phyloP scores from a whole-genome alignment of 2,888 invertebrate species.

The Buathra laborator region DNA sequence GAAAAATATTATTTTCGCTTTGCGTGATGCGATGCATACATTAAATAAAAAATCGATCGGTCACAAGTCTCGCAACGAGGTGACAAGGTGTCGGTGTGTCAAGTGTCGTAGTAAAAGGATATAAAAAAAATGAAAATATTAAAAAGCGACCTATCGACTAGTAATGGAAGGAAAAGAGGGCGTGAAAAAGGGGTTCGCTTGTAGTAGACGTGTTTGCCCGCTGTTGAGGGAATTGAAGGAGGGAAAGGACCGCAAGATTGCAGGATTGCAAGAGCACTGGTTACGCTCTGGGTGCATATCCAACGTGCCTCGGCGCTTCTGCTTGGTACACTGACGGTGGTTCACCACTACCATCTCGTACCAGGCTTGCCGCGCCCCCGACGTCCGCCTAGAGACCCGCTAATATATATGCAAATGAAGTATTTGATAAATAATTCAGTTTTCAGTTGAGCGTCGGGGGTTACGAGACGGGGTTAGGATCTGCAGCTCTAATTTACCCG shows the following conservation, averaged over 20 bases:
- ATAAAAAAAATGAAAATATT: background rate
- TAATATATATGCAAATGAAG: slow-evolving; percentile 77
- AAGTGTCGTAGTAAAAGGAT: too few species aligned
- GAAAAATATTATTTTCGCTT: too few species aligned
- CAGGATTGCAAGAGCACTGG: slow-evolving; percentile 48
- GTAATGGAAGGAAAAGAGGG: slow-evolving; percentile 11
- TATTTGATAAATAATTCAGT: slow-evolving; percentile 77
- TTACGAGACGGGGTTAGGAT: slow-evolving; percentile 63
- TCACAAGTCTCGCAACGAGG: background rate
- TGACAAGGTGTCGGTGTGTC: background rate
- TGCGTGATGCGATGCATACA: too few species aligned
- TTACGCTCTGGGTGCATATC: slow-evolving; percentile 37
- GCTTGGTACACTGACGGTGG: background rate
- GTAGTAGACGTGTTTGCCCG: slow-evolving; percentile 27
- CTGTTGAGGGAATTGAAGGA: slow-evolving; percentile 28
- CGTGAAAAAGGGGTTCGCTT: slow-evolving; percentile 12
- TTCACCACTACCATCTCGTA: slow-evolving; percentile 17
- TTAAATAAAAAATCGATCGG: too few species aligned
- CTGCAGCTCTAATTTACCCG: slow-evolving; percentile 73
- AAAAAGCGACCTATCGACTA: background rate
- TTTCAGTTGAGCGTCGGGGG: slow-evolving; percentile 71
- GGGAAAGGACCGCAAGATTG: slow-evolving; percentile 48
- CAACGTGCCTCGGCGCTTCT: slow-evolving; percentile 31
- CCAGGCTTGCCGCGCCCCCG: slow-evolving; percentile 24
- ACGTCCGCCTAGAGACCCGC: slow-evolving; percentile 63